Base-by-base conservation (phyloP, 2,888 invertebrate genomes). In the Agonopterix heracliana region DNA sequence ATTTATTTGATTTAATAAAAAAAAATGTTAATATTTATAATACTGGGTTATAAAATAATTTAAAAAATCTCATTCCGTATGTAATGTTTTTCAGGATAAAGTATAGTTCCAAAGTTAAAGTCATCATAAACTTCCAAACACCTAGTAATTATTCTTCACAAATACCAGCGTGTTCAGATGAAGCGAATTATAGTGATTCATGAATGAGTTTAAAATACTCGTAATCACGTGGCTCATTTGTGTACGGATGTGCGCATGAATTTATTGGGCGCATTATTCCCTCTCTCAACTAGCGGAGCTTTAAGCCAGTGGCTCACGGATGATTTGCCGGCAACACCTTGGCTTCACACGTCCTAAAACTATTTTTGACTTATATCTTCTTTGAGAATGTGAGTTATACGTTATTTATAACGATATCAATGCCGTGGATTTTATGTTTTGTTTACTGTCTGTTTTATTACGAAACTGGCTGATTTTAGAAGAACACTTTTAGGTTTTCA, bases 321-420 rank as follows among this genome's bases (percentile, higher is more conserved):
- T 41, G 46, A 57, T 60, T 59, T 57, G 52, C 51, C 54, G 56
- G n/a, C n/a, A 64, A 61, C 61, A 57, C 59, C 53, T 62, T 63
- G 61, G 62, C 59, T 60, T 56, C 60, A 50, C 51, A 59, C 61
- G 54, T 60, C 54, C 52, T 63, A 59, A 57, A 60, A 57, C 61
- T 62, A 63, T 66, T 66, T 64, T 57, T 64, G 66, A 61, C 56
- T 61, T 60, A 61, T 58, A 56, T 52, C 56, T 59, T 26, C 26
- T 26, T 26, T 26, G 26, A 26, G 26, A 26, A 26, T 60, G 55
- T 57, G 64, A 57, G 59, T 56, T 63, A 59, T 59, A 51, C 44
- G 63, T 60, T 66, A 66, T 66, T 64, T 64, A 61, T 66, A 60
- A 52, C 59, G 54, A 51, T 56, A 57, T 61, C 57, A 26, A 26